These are phyloP conservation scores for Arrhopalites spinosus DNA, from an alignment of 2,888 invertebrate genomes.

Conservation along the genomic window DNA sequence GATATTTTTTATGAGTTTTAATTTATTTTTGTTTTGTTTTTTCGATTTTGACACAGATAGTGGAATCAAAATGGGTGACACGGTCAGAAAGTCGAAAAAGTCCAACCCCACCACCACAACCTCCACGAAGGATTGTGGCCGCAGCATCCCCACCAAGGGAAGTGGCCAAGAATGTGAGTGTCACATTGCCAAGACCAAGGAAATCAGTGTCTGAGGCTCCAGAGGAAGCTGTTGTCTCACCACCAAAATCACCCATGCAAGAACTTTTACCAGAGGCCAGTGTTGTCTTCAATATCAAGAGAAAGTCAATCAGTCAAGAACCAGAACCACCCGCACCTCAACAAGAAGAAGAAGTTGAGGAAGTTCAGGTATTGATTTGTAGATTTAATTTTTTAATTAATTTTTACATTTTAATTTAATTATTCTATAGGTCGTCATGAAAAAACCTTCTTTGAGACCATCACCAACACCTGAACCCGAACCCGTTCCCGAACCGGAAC, in stretches of 20 bases:
- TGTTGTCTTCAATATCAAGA: conserved; percentile 48
- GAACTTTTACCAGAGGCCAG: conserved; percentile 40
- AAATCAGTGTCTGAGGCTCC: conserved; percentile 50
- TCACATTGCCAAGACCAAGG: conserved; percentile 50
- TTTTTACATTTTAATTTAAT: too few relatives aligned
- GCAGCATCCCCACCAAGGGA: background rate
- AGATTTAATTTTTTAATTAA: too few relatives aligned
- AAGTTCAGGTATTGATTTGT: background rate
- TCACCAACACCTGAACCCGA: conserved; percentile 27
- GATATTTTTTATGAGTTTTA: too few relatives aligned
- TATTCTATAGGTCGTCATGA: conserved; percentile 1
- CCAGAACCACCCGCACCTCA: conserved; percentile 20
- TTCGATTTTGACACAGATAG: background rate
- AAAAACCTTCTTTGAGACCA: conserved; percentile 14
- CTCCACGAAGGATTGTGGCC: conserved; percentile 23
- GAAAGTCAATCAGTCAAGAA: conserved; percentile 29
- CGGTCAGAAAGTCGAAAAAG: conserved; percentile 45
- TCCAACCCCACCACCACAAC: conserved; percentile 39
- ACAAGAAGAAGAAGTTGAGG: conserved; percentile 12
- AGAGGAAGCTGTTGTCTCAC: conserved; percentile 37
- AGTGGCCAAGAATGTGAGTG: conserved; percentile 9
- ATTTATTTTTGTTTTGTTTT: too few relatives aligned
- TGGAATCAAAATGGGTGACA: conserved; percentile 52
- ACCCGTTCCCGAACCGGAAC: conserved; percentile 37
- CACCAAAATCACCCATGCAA: conserved; percentile 10